Percentiles rank a stretch among this genome's conserved stretches.
Conservation (phyloP, 1,140 invertebrate species). For the Solenopsis fugax region DNA sequence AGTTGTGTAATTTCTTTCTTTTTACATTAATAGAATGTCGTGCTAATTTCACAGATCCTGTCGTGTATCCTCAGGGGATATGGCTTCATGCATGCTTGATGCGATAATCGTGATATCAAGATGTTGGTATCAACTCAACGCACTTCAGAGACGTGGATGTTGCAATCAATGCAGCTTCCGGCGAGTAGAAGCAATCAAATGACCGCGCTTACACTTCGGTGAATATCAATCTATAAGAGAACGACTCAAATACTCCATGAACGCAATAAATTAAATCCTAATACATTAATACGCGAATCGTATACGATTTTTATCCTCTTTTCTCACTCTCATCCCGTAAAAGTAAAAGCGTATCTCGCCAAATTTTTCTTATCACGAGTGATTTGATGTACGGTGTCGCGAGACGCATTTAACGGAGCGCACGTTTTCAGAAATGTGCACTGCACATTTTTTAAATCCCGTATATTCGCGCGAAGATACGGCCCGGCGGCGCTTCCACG, state of each 20-base stretch:
- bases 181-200: slow-evolving; percentile 11
- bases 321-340: not conserved
- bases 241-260: not conserved
- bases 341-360: slow-evolving; percentile 23
- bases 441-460: slow-evolving; percentile 57
- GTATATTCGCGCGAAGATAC: slow-evolving; percentile 56
- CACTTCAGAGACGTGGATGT: slow-evolving; percentile 43
- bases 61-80: not conserved
- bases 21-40: no score
- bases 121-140: not conserved
- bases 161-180: slow-evolving; percentile 71
- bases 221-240: slow-evolving; percentile 1
- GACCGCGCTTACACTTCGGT: not conserved
- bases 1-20: no score
- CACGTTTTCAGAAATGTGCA: slow-evolving; percentile 45
- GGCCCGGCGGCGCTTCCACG: slow-evolving; percentile 31
- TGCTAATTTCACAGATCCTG: no score
- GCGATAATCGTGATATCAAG: slow-evolving; percentile 9
- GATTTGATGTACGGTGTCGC: slow-evolving; percentile 25
- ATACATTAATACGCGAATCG: slow-evolving; percentile 16
- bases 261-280: slow-evolving; percentile 44
- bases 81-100: not conserved
- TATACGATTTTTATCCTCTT: slow-evolving; percentile 4
- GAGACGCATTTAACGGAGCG: slow-evolving; percentile 39
- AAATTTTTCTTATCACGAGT: slow-evolving; percentile 39